Evolutionary conservation across 1,140 invertebrate species (phyloP).

Genomic region (Plutomurus gul): DNA sequence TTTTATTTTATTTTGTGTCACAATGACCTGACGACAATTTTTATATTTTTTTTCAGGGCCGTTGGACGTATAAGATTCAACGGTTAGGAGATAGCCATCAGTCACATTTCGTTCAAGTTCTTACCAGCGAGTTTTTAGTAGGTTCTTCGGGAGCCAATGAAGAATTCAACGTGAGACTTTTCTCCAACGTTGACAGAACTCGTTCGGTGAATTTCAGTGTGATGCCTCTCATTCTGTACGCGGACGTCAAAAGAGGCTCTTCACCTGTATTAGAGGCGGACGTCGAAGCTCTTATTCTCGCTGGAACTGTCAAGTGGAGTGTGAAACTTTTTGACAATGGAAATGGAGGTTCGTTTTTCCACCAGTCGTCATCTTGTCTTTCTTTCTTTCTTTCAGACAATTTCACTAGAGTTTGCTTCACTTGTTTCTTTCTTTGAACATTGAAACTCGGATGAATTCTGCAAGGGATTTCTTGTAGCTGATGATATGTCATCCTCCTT

Average conservation of each 20-base stretch:
- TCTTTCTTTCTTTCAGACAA: neutral
- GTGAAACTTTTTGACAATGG: constrained; percentile 64
- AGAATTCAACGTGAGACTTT: constrained; percentile 46
- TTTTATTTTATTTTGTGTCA: too few relatives aligned
- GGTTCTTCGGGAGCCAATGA: neutral
- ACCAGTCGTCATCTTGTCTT: neutral
- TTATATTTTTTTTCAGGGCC: too few relatives aligned
- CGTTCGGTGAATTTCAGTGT: constrained; percentile 40
- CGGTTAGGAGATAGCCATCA: constrained; percentile 51
- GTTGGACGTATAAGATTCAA: constrained; percentile 51
- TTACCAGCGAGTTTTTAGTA: constrained; percentile 32
- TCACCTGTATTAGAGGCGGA: constrained; percentile 50
- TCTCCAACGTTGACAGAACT: constrained; percentile 49
- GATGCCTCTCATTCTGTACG: constrained; percentile 50
- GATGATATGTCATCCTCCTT: too few relatives aligned
- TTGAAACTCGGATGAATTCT: neutral
- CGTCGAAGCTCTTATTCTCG: constrained; percentile 47
- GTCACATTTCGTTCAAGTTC: constrained; percentile 54
- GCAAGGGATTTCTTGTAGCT: too few relatives aligned
- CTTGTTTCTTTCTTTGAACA: neutral
- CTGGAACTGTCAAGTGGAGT: constrained; percentile 41
- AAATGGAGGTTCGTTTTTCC: constrained; percentile 60
- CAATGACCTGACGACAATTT: too few relatives aligned
- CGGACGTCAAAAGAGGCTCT: constrained; percentile 59
- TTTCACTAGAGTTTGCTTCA: constrained; percentile 5